Evolutionary conservation across 2,113 vertebrate species (phyloP).

Genomic region (Sorex fumeus): DNA sequence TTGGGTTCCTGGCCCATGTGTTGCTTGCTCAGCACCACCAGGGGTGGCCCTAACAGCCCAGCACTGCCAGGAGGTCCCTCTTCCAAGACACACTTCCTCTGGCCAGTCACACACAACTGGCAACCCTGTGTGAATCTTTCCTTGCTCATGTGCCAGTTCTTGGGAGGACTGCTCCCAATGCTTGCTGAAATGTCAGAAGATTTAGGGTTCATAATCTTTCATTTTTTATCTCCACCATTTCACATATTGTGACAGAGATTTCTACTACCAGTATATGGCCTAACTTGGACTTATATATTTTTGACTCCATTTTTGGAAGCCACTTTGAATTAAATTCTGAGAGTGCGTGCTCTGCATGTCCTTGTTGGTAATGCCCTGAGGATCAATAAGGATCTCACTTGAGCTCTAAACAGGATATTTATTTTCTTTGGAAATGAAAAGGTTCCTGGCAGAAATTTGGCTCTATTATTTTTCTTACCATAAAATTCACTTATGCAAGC

Average conservation of each 20-base stretch:
- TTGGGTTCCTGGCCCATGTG: too few relatives aligned
- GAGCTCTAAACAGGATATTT: background rate
- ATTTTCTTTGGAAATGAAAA: background rate
- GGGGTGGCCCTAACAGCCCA: too few relatives aligned
- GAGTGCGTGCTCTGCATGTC: background rate
- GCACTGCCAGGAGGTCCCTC: too few relatives aligned
- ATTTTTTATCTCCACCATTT: background rate
- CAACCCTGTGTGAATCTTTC: background rate
- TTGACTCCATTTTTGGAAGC: constrained; percentile 21
- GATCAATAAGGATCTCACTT: background rate
- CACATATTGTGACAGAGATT: background rate
- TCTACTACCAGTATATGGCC: background rate
- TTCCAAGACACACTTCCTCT: too few relatives aligned
- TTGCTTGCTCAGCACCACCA: too few relatives aligned
- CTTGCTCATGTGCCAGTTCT: background rate
- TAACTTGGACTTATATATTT: background rate
- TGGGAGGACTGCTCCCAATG: background rate
- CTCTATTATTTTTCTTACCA: background rate
- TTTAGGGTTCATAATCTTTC: background rate
- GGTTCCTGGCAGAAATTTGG: background rate
- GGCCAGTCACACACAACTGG: background rate
- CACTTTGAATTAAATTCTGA: background rate
- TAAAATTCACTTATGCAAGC: background rate
- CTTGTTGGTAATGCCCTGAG: background rate
- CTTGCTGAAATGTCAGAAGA: background rate